Percentiles rank a stretch among this genome's conserved stretches.
Evolutionary conservation across 2,113 vertebrate genomes (phyloP).

Genomic region (Ahaetulla prasina): DNA sequence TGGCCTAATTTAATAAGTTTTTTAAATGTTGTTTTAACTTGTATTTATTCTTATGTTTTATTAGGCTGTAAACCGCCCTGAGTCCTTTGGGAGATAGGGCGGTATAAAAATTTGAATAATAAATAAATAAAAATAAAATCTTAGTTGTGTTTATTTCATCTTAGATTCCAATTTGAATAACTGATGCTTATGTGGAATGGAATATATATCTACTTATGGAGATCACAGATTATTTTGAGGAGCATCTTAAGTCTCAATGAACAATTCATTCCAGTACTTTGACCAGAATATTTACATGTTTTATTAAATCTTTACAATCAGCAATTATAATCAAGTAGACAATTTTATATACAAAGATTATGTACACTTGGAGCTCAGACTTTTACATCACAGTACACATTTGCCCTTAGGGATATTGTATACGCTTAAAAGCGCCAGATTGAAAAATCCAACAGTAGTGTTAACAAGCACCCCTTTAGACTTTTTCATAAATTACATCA

Average conservation of each 20-base stretch:
- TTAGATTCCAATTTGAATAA: background rate
- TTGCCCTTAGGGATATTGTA: constrained; percentile 73
- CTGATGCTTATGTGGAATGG: background rate
- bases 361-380: constrained; percentile 78
- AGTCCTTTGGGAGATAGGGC: too few species aligned
- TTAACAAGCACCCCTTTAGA: constrained; percentile 74
- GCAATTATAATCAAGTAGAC: constrained; percentile 80
- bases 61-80: too few species aligned
- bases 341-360: constrained; percentile 78
- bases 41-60: too few species aligned
- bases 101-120: too few species aligned
- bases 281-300: constrained; percentile 77
- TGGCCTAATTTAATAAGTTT: too few species aligned
- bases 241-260: background rate
- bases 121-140: background rate
- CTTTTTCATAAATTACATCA: constrained; percentile 68
- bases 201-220: background rate
- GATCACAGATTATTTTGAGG: background rate
- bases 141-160: background rate
- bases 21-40: too few species aligned
- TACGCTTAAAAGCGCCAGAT: constrained; percentile 63
- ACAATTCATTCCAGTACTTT: constrained; percentile 8
- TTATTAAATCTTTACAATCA: constrained; percentile 87
- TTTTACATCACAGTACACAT: constrained; percentile 78
- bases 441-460: constrained; percentile 66